Evolutionary conservation across 2,888 invertebrate species (phyloP).

Genomic region (Steinernema carpocapsae): DNA sequence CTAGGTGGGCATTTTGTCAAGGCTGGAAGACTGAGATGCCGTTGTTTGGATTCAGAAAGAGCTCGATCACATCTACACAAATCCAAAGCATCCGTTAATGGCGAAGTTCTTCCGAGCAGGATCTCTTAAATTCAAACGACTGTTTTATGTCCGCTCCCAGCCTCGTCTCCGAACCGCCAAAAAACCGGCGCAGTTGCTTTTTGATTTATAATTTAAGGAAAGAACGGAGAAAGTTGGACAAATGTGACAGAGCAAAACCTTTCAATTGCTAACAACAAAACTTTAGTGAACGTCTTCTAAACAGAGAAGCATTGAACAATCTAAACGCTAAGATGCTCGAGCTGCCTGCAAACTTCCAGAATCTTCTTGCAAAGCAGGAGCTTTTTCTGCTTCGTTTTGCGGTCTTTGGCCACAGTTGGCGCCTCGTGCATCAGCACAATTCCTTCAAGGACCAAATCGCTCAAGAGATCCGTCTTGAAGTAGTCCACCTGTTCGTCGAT

Average conservation of each 20-base stretch:
- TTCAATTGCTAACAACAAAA: neutral
- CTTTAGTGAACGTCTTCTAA: neutral
- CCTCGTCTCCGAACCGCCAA: neutral
- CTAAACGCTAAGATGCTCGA: neutral
- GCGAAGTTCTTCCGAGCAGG: neutral
- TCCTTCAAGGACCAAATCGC: neutral
- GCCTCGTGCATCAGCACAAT: neutral
- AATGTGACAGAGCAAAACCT: neutral
- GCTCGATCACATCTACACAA: no score
- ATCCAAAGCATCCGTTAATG: constrained; percentile 16
- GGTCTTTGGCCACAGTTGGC: neutral
- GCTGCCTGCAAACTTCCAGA: neutral
- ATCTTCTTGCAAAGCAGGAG: neutral
- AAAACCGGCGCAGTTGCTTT: constrained; percentile 9
- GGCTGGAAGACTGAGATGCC: no score
- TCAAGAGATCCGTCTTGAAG: neutral
- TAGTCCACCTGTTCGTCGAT: neutral
- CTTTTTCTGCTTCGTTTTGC: neutral
- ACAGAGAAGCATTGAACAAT: no score
- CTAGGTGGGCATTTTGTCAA: constrained; percentile 5
- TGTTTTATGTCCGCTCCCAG: constrained; percentile 29
- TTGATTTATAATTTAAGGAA: constrained; percentile 6
- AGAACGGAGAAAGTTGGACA: constrained; percentile 11
- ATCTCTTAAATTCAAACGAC: neutral
- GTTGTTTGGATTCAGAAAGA: no score